Evolutionary conservation across 2,113 vertebrate genomes (phyloP), one percentile per base, ranked within the genome.

Genomic region (Chaenocephalus aceratus): DNA sequence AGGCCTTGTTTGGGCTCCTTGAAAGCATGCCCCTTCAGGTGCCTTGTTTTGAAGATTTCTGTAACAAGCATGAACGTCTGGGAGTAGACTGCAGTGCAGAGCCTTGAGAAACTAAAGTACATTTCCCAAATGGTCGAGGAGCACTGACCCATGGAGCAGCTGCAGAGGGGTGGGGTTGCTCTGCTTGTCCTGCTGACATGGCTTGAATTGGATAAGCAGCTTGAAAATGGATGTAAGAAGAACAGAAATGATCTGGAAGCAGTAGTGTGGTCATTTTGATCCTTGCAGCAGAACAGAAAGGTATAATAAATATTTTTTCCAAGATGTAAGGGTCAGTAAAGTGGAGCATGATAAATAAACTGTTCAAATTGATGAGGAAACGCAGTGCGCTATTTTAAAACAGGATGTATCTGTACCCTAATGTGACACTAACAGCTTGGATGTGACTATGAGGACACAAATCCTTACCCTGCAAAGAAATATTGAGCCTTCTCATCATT

Each of bases 181-280:
- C 62, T 79, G 58, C 84, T 79, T 69, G 85, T 82, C 64, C 83
- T 49, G 71, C 76, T 86, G 52, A 45, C 62, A 72, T 63, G 73
- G 66, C 48, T 53, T 84, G 72, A 84, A 80, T 80, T 81, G 66
- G 66, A 80, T 87, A 88, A 88, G 72, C 69, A 60, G 81, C 59
- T 78, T 87, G 74, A 77, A 79, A 83, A 84, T 78, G 66, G 23
- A 63, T 66, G 34, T 30, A 34, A 63, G 66, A 61, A 71, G 69
- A 41, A 49, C 60, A 6, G 51, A 79, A 82, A 36, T 11, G 21
- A 59, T 81, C 45, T 68, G 45, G 80, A 80, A 76, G 58, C 10
- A 77, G 56, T 23, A 77, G 54, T 14, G 54, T 67, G 72, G 11
- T 30, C 52, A 26, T 56, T 59, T 2, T 68, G 51, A 83, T 74